A percentile compares a stretch with the other conserved stretches of the same genome.
These are phyloP conservation scores for Eurosta solidaginis DNA, from an alignment of 1,140 invertebrate species.

Conservation along the genomic window DNA sequence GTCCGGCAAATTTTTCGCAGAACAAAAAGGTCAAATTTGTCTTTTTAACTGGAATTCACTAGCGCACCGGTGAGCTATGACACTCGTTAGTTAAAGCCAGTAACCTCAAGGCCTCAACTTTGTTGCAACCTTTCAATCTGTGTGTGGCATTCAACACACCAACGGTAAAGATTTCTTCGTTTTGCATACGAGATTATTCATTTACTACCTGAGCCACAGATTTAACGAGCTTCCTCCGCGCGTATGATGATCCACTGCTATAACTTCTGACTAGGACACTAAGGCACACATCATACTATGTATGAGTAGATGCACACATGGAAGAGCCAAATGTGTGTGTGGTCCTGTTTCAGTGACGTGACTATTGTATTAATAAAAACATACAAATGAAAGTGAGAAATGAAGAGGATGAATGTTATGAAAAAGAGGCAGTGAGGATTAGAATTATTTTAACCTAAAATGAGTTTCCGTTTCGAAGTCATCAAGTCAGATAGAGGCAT, in stretches of 20 bases:
- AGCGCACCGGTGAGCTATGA: too few species aligned
- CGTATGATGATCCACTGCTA: not conserved
- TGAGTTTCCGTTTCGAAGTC: not conserved
- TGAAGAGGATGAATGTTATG: too few species aligned
- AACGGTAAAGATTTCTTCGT: not conserved
- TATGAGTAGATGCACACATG: not conserved
- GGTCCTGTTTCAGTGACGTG: not conserved
- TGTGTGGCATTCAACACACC: not conserved
- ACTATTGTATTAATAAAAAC: not conserved
- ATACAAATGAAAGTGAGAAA: not conserved
- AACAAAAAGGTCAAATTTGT: not conserved
- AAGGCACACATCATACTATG: not conserved
- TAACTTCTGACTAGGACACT: not conserved
- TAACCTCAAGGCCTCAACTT: not conserved
- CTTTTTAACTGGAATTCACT: not conserved
- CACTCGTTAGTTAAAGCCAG: not conserved
- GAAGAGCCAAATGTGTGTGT: not conserved
- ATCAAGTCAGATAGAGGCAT: too few species aligned
- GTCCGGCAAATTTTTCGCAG: not conserved
- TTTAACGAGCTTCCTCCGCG: conserved; percentile 16
- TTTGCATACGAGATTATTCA: too few species aligned
- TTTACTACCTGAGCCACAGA: not conserved
- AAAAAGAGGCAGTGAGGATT: not conserved
- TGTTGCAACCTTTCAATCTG: not conserved
- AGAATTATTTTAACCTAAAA: conserved; percentile 9